phyloP scores from a whole-genome alignment of 2,888 invertebrate species.

The Erpobdella octoculata region DNA sequence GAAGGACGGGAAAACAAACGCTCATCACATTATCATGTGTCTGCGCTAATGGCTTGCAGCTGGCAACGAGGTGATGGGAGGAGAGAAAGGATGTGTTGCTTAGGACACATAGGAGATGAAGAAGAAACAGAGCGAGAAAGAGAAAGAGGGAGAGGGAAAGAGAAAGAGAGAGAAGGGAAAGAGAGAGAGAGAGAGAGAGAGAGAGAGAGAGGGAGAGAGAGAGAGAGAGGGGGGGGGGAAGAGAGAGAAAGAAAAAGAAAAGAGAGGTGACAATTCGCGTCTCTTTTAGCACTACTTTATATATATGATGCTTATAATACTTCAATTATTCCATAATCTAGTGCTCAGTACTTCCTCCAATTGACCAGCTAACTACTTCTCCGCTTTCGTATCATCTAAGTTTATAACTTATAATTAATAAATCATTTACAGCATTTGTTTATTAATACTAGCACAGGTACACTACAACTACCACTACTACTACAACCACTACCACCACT shows the following conservation, averaged over 20 bases:
- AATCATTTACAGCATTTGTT: conserved; percentile 28
- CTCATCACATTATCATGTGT: background rate
- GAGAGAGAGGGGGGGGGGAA: background rate
- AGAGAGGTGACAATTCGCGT: background rate
- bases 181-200: background rate
- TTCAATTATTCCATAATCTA: no score
- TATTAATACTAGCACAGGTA: conserved; percentile 35
- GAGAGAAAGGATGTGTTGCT: background rate
- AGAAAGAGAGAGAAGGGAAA: background rate
- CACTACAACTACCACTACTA: no score
- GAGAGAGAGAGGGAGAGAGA: background rate
- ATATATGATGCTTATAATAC: no score
- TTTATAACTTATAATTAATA: no score
- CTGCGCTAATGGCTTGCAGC: background rate
- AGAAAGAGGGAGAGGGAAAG: conserved; percentile 8
- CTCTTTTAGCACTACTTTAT: no score
- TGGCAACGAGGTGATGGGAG: background rate
- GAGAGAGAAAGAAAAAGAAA: background rate
- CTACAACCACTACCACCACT: no score
- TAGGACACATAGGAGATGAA: background rate
- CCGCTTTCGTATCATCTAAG: no score
- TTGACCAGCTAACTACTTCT: no score
- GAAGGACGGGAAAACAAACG: background rate
- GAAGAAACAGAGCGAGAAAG: conserved; percentile 4
- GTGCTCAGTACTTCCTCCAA: no score